Evolutionary conservation across 2,797 vertebrate genomes (phyloP).

Genomic region (Enteromius treurensis): DNA sequence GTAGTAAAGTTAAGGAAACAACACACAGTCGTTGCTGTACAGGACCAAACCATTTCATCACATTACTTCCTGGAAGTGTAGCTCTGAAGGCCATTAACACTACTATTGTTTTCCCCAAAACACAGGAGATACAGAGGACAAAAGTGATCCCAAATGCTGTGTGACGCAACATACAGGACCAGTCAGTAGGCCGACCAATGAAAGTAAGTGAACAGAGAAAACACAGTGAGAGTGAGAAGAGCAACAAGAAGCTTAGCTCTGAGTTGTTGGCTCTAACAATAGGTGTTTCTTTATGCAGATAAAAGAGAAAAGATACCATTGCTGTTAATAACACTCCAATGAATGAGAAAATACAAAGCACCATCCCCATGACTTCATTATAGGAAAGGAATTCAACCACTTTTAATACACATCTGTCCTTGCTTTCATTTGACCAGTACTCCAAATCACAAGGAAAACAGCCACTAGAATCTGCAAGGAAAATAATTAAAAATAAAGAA

Average conservation of each 20-base stretch:
- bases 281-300: not conserved
- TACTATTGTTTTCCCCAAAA: not conserved
- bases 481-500: no score
- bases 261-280: not conserved
- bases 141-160: not conserved
- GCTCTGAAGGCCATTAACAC: not conserved
- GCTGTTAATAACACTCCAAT: not conserved
- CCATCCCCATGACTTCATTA: not conserved
- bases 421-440: slow-evolving; percentile 50
- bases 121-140: not conserved
- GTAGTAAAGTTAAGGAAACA: not conserved
- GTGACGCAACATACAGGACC: slow-evolving; percentile 4
- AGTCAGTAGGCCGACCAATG: not conserved
- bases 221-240: not conserved
- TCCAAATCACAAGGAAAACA: slow-evolving; percentile 43
- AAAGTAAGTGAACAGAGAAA: not conserved
- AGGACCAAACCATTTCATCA: not conserved
- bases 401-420: slow-evolving; percentile 49
- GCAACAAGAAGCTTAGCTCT: not conserved
- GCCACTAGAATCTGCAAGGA: slow-evolving; percentile 41
- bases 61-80: not conserved
- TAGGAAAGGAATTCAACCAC: not conserved
- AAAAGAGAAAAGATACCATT: not conserved
- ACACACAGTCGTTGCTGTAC: not conserved
- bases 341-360: not conserved